A percentile compares a stretch with the other conserved stretches of the same genome.
phyloP scores from a whole-genome alignment of 2,797 vertebrate species.

The Anniella stebbinsi region DNA sequence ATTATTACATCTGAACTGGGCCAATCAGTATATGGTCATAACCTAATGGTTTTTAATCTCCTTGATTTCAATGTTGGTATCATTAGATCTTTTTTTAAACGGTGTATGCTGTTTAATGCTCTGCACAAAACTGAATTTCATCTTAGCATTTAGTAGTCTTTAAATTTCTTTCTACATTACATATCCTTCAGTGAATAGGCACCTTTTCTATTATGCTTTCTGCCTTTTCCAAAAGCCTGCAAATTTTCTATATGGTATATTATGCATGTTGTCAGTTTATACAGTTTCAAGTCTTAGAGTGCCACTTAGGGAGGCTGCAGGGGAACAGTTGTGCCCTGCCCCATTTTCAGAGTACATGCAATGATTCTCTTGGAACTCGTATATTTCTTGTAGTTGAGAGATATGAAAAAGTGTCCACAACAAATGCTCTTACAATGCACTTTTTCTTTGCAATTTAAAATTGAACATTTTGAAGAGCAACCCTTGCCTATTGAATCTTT shows the following conservation, averaged over 20 bases:
- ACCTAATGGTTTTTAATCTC: background rate
- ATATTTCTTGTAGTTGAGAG: background rate
- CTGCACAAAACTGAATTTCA: background rate
- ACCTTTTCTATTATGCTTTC: background rate
- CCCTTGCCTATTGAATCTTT: background rate
- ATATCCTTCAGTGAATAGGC: background rate
- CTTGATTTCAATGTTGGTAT: too few relatives aligned
- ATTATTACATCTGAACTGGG: background rate
- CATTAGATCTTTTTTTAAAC: background rate
- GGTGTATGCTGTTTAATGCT: background rate
- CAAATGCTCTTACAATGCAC: background rate
- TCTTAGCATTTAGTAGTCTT: background rate
- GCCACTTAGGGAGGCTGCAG: background rate
- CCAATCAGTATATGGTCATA: background rate
- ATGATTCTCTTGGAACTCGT: background rate
- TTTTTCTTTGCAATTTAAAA: background rate
- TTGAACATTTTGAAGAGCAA: background rate
- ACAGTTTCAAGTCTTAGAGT: background rate
- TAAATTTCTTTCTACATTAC: background rate
- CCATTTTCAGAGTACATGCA: background rate
- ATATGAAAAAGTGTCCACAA: background rate
- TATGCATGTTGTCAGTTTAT: background rate
- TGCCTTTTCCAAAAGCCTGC: background rate
- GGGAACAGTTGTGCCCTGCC: background rate
- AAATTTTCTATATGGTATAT: background rate